Evolutionary conservation across 2,797 vertebrate genomes (phyloP), one percentile per base, ranked within the genome.

Genomic region (Philypnodon macrostomus): DNA sequence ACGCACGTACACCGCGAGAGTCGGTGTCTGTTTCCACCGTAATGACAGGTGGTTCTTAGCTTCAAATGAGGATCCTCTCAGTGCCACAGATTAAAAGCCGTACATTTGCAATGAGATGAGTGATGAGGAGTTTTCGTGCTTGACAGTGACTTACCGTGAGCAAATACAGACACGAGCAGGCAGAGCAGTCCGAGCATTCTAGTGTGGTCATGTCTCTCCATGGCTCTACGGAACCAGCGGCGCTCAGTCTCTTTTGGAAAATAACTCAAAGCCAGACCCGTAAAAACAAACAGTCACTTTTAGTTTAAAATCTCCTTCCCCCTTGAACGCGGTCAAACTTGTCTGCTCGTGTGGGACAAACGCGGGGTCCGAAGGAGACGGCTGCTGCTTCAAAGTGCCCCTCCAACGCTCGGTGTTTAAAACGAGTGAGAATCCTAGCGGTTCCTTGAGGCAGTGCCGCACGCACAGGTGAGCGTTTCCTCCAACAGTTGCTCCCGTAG

Each of bases 61-160:
- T 50, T 54, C 34, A 23, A 56, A 47, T 35, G 2, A 0, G 40
- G 40, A 14, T 45, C 21, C 17, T 41, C 13, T 19, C 50, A 2
- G 32, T 12, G 18, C 4, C 35, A 29, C 11, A 34, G 21, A 53
- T 12, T 5, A 21, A 27, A 58, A 5, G 3, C 4, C 12, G 11
- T 24, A 5, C 1, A 10, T 2, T 5, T 7, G 14, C 10, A 36
- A 12, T 0, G 16, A 40, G 11, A 2, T 11, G 11, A 9, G 44
- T 52, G 16, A 58, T 69, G 34, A 5, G 1, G 35, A 33, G 24
- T 15, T 30, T 29, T 1, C 32, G 10, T 5, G 16, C 17, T 2
- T 44, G 15, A 3, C 33, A 33, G 37, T 58, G 29, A 2, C 85
- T 84, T 87, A 90, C 88, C 87, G 73, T 85, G 73, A 23, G 47